Percentiles rank a stretch among this genome's conserved stretches.
Conservation (phyloP, 1,140 invertebrate genomes). For the Hyles euphorbiae region DNA sequence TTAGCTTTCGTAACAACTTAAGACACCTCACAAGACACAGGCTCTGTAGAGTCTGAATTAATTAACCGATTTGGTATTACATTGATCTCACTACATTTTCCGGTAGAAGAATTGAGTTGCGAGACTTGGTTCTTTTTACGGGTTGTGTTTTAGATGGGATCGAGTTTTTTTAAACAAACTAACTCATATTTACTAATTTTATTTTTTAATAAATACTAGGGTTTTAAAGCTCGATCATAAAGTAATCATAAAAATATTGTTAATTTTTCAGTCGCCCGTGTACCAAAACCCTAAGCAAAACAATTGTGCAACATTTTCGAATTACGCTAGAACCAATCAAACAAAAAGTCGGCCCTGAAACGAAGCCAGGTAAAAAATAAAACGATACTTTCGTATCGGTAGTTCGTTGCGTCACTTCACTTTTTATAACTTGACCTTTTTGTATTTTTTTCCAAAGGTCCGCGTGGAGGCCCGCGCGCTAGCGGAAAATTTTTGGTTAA, state of each 20-base stretch:
- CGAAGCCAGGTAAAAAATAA: constrained; percentile 1
- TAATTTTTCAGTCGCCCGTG: neutral
- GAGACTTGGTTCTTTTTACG: no score
- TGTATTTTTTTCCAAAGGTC: neutral
- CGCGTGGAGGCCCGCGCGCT: neutral
- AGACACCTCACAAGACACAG: no score
- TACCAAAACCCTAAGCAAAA: neutral
- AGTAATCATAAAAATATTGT: neutral
- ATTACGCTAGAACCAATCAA: neutral
- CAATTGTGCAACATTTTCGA: constrained; percentile 1
- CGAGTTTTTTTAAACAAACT: neutral
- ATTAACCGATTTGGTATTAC: no score
- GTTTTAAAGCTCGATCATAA: neutral
- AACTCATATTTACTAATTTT: neutral
- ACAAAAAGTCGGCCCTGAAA: constrained; percentile 12
- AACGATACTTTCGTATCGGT: constrained; percentile 6
- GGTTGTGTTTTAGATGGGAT: no score
- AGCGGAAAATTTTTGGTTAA: constrained; percentile 5
- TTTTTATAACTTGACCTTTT: constrained; percentile 2
- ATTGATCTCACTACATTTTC: no score
- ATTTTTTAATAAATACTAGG: neutral
- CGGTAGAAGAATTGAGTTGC: no score
- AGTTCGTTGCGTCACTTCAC: constrained; percentile 6
- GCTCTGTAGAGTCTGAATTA: no score
- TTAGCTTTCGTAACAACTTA: no score